Evolutionary conservation across 1,140 invertebrate species (phyloP), one percentile per base, ranked within the genome.

Genomic region (Bombus vancouverensis): DNA sequence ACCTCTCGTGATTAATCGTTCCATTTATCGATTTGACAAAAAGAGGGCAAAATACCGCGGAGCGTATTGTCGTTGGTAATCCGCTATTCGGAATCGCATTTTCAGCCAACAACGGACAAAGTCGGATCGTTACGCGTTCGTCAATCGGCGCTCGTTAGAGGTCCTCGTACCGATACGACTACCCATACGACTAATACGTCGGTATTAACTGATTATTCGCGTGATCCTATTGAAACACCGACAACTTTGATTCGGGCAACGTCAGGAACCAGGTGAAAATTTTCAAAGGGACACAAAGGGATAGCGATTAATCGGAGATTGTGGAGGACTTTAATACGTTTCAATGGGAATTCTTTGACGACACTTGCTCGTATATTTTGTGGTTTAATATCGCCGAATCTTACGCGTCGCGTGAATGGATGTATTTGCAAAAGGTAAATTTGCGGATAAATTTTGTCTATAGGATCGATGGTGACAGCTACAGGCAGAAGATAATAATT

Each of bases 51-150:
- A 79, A 85, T 44, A 84, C n/a, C 65, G 74, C 1, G 62, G 28
- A 68, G 42, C 44, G 82, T 78, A 78, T 83, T 68, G 65, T 71
- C 74, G 44, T 65, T 62, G 57, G 39, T 13, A n/a, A 72, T 18
- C 65, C 75, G 76, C 53, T 73, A 65, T 62, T 62, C 68, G 68
- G 2, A 85, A 85, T 80, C 76, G 25, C 57, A 85, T 85, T 80
- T 85, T 73, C 53, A 77, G 25, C 15, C 59, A 9, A 53, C 47
- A 25, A 3, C 39, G 76, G 13, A 53, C 76, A 80, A 85, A 80
- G 68, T 85, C 76, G 76, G 76, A 80, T 85, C 68, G 83, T 80
- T 73, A 80, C 76, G 76, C 39, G 76, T 72, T 85, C 83, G 83
- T 85, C 76, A 72, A 85, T 85, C 53, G 68, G 32, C 53, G 68